These are phyloP conservation scores for Gandaritis pyraliata DNA, from an alignment of 2,888 invertebrate genomes.

Conservation along the genomic window DNA sequence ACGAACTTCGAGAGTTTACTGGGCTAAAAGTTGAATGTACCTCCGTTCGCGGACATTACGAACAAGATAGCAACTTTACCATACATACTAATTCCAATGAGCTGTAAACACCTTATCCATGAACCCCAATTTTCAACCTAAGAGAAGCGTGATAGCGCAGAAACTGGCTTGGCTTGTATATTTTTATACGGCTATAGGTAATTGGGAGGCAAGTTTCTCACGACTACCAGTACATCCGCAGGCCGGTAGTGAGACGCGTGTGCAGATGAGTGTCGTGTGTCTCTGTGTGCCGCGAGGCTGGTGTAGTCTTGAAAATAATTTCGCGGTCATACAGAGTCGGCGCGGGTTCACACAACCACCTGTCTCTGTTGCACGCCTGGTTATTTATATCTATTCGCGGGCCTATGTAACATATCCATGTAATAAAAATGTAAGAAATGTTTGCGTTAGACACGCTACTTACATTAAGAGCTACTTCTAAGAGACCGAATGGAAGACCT, in stretches of 20 bases:
- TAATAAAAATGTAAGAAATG: slow-evolving; percentile 41
- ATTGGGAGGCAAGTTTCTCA: slow-evolving; percentile 77
- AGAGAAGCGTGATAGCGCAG: slow-evolving; percentile 49
- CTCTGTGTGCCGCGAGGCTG: slow-evolving; percentile 72
- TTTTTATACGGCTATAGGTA: slow-evolving; percentile 52
- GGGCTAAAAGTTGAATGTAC: slow-evolving; percentile 85
- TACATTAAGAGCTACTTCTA: slow-evolving; percentile 9
- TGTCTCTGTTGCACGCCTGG: slow-evolving; percentile 81
- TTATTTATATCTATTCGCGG: slow-evolving; percentile 81
- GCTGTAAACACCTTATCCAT: slow-evolving; percentile 64
- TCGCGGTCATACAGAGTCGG: slow-evolving; percentile 82
- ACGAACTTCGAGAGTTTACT: slow-evolving; percentile 84
- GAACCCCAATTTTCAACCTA: slow-evolving; percentile 47
- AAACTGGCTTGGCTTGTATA: slow-evolving; percentile 49
- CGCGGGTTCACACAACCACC: slow-evolving; percentile 82
- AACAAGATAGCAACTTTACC: slow-evolving; percentile 85
- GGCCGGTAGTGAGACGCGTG: slow-evolving; percentile 73
- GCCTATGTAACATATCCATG: slow-evolving; percentile 70
- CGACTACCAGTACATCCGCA: slow-evolving; percentile 78
- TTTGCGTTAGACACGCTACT: slow-evolving; percentile 26
- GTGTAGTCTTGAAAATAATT: slow-evolving; percentile 85
- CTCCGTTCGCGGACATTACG: slow-evolving; percentile 84
- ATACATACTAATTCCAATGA: slow-evolving; percentile 56
- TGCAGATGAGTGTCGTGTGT: slow-evolving; percentile 59
- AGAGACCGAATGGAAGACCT: slow-evolving; percentile 13